A percentile compares a stretch with the other conserved stretches of the same genome.
These are phyloP conservation scores for Stenichneumon culpator DNA, from an alignment of 2,888 invertebrate genomes.

Conservation along the genomic window DNA sequence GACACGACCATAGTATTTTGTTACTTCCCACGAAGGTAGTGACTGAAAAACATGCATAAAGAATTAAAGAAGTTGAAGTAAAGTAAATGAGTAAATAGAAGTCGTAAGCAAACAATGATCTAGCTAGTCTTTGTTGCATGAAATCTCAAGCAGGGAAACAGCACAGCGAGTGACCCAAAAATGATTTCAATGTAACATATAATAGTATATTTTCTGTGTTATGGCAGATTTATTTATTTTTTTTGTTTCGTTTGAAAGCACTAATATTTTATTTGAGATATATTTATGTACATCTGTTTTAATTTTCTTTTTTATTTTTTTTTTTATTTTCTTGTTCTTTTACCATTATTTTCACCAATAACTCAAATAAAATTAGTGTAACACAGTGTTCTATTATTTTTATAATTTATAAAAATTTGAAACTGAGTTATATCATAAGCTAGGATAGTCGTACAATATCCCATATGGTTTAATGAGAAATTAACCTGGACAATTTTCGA, in stretches of 20 bases:
- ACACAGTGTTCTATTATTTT: background rate
- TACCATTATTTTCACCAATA: background rate
- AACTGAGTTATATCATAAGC: background rate
- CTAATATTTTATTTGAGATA: background rate
- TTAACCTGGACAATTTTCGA: conserved; percentile 75
- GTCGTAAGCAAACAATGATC: background rate
- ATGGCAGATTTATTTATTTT: background rate
- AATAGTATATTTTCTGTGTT: background rate
- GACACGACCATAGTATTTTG: conserved; percentile 77
- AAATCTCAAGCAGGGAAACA: background rate
- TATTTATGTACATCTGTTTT: background rate
- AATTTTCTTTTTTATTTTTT: background rate
- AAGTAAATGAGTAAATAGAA: background rate
- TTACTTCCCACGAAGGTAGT: conserved; percentile 77
- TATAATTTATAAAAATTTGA: background rate
- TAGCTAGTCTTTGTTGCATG: too few relatives aligned
- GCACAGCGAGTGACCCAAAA: background rate
- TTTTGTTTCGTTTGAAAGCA: background rate
- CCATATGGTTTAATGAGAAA: background rate
- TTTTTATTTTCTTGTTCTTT: background rate
- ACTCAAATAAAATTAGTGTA: background rate
- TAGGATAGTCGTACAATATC: background rate
- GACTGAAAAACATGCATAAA: conserved; percentile 66
- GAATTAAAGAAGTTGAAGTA: background rate
- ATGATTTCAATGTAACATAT: background rate